Base-by-base conservation (phyloP, 2,113 vertebrate genomes). In the Coracopsis vasa region DNA sequence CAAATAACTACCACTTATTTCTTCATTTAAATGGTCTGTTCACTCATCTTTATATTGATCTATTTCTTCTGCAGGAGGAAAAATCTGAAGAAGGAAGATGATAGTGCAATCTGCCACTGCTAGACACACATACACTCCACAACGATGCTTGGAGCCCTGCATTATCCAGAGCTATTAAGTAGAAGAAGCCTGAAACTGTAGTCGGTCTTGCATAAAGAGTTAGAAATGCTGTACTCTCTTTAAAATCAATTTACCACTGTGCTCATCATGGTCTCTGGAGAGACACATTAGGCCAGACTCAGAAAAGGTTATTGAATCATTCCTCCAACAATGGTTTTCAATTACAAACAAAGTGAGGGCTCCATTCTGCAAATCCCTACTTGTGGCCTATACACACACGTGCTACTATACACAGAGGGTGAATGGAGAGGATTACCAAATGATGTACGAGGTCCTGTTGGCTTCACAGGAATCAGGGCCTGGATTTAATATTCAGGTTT, bases 231-330 rank as follows among this genome's bases (percentile, higher is more conserved):
- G 16, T 41, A 92, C 29, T 89, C 60, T 74, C 82, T 91, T 96
- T 80, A 64, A 96, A 96, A 96, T 94, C 80, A 88, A 71, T 96
- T 97, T 95, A 93, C 66, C 39, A 67, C 65, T 90, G 72, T 54
- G 77, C 75, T 95, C 67, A 91, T 87, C 54, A 62, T 10, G 42
- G 74, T 87, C 77, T 73, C 95, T 74, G 62, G 66, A 86, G 90
- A 94, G 50, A 96, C 7, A 86, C 44, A 88, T 91, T 95, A 94
- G 89, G 72, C 61, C 56, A 96, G 78, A 39, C 58, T 91, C n/a
- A 60, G 83, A 66, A 80, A 92, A 92, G 61, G 88, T 86, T 95
- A 92, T n/a, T 86, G 90, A 94, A 96, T 79, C 72, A 35, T 94
- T 94, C 80, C 67, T 86, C 39, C 92, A 96, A 94, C 79, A 91